phyloP scores from a whole-genome alignment of 1,140 invertebrate genomes.

The Drosophila parvula region DNA sequence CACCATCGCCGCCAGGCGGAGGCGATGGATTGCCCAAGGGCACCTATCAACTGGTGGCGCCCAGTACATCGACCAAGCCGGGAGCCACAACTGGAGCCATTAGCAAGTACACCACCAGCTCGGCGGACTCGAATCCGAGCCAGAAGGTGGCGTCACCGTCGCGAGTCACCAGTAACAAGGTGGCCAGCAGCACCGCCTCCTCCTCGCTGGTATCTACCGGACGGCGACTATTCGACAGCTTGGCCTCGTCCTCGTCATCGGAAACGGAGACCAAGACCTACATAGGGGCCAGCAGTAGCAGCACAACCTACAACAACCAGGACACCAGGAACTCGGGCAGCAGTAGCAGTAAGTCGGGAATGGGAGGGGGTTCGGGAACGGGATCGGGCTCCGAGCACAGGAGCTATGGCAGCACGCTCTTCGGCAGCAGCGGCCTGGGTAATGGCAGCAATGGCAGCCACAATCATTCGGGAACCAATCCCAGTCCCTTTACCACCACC shows the following conservation, averaged over 20 bases:
- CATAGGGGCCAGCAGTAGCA: conserved; percentile 61
- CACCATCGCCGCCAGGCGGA: conserved; percentile 76
- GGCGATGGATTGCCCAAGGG: conserved; percentile 76
- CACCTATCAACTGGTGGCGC: conserved; percentile 73
- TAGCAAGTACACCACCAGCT: conserved; percentile 64
- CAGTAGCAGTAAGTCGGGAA: conserved; percentile 61
- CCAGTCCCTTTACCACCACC: conserved; percentile 68
- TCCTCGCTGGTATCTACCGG: conserved; percentile 75
- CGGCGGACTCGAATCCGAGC: conserved; percentile 52
- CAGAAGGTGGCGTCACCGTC: conserved; percentile 67
- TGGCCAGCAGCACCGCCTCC: conserved; percentile 44
- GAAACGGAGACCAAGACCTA: conserved; percentile 78
- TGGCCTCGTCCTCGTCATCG: conserved; percentile 76
- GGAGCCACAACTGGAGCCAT: conserved; percentile 65
- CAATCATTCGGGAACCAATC: conserved; percentile 49
- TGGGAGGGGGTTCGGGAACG: conserved; percentile 48
- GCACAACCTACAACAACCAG: conserved; percentile 67
- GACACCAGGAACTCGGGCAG: conserved; percentile 61
- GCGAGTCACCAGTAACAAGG: conserved; percentile 45
- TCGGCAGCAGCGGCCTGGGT: conserved; percentile 67
- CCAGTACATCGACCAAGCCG: conserved; percentile 48
- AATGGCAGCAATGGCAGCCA: conserved; percentile 45
- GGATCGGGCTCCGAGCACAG: conserved; percentile 55
- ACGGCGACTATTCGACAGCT: conserved; percentile 75
- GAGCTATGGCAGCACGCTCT: conserved; percentile 64